Evolutionary conservation across 2,888 invertebrate species (phyloP).

Genomic region (Yponomeuta malinellus): DNA sequence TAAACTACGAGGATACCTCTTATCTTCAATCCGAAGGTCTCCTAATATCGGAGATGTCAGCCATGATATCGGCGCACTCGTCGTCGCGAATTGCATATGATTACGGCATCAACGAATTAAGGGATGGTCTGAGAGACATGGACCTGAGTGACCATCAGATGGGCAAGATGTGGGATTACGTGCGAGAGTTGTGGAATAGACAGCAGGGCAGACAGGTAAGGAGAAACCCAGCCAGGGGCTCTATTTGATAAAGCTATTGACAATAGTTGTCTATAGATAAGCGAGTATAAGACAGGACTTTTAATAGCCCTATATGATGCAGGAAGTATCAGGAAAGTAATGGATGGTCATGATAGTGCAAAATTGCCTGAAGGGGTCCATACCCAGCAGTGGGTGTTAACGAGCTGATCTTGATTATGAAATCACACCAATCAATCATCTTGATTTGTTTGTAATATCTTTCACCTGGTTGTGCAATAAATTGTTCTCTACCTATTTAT

Average conservation of each 20-base stretch:
- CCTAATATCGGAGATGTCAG: slow-evolving; percentile 73
- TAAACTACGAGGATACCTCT: not conserved
- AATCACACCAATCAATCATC: too few species aligned
- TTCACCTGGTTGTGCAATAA: too few species aligned
- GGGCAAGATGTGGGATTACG: slow-evolving; percentile 72
- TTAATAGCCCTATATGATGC: too few species aligned
- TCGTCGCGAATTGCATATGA: slow-evolving; percentile 71
- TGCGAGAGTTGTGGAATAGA: slow-evolving; percentile 68
- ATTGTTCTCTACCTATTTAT: too few species aligned
- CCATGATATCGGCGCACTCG: slow-evolving; percentile 66
- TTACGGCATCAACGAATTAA: slow-evolving; percentile 64
- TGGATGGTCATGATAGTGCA: too few species aligned
- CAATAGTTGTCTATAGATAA: too few species aligned
- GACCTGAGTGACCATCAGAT: slow-evolving; percentile 68
- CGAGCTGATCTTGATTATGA: too few species aligned
- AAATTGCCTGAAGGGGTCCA: too few species aligned
- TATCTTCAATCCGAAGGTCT: slow-evolving; percentile 40
- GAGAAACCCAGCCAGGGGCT: not conserved
- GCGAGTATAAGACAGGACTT: too few species aligned
- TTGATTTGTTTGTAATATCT: too few species aligned
- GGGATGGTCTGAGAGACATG: slow-evolving; percentile 66
- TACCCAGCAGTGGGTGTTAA: too few species aligned
- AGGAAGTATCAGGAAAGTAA: too few species aligned
- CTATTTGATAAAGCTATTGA: not conserved
- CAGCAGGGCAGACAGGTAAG: slow-evolving; percentile 69